A percentile compares a stretch with the other conserved stretches of the same genome.
Evolutionary conservation across 1,140 invertebrate species (phyloP).

Genomic region (Holotrichia oblita): DNA sequence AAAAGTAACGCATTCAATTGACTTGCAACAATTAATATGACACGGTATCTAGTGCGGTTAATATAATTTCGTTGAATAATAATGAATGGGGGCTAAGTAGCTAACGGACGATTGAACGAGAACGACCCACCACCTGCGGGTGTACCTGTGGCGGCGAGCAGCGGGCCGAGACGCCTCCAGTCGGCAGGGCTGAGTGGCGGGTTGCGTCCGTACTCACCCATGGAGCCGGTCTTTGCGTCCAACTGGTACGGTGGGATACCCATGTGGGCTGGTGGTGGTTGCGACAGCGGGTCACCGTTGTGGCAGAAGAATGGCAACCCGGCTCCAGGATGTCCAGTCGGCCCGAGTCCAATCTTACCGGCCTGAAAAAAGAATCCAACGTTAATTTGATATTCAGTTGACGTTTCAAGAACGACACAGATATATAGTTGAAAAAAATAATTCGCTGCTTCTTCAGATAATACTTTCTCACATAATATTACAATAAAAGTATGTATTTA

Average conservation of each 20-base stretch:
- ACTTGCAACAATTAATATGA: background rate
- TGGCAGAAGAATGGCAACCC: slow-evolving; percentile 89
- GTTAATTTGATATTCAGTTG: background rate
- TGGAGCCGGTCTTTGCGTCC: slow-evolving; percentile 67
- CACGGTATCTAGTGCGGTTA: background rate
- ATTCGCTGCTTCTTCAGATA: no score
- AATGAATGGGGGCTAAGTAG: background rate
- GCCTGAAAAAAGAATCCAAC: slow-evolving; percentile 75
- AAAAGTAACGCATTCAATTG: background rate
- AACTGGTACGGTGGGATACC: slow-evolving; percentile 94
- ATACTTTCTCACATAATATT: no score
- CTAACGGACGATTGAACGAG: slow-evolving; percentile 13
- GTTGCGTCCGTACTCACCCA: slow-evolving; percentile 70
- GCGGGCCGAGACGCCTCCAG: slow-evolving; percentile 66
- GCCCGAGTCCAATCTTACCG: slow-evolving; percentile 85
- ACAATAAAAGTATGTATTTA: no score
- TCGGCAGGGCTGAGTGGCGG: slow-evolving; percentile 62
- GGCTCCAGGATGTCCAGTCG: slow-evolving; percentile 72
- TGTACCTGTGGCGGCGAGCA: slow-evolving; percentile 67
- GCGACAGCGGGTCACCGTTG: slow-evolving; percentile 83
- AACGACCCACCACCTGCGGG: slow-evolving; percentile 39
- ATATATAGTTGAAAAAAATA: no score
- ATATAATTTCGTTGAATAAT: background rate
- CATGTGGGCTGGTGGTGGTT: slow-evolving; percentile 97
- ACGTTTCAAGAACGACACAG: no score